Percentiles rank a stretch among this genome's conserved stretches.
These are phyloP conservation scores for Cromileptes altivelis DNA, from an alignment of 2,113 vertebrate genomes.

Conservation along the genomic window DNA sequence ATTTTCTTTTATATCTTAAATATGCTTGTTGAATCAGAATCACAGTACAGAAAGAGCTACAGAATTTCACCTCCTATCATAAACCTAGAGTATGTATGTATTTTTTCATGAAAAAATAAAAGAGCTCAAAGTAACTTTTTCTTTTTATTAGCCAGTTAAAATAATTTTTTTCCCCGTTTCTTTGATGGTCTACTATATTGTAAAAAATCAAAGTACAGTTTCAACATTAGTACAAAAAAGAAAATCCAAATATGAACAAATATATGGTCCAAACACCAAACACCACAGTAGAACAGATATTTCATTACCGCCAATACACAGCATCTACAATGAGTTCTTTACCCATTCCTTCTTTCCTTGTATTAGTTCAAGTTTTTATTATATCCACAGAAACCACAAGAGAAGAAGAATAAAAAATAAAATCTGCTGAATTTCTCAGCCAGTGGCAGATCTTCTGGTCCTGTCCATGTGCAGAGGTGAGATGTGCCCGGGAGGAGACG, in stretches of 20 bases:
- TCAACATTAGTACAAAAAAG: neutral
- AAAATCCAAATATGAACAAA: neutral
- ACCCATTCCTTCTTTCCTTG: neutral
- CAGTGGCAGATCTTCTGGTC: neutral
- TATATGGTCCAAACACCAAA: neutral
- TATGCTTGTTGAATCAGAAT: neutral
- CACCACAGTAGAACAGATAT: neutral
- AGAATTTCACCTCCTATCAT: neutral
- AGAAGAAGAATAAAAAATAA: neutral
- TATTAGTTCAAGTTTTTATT: neutral
- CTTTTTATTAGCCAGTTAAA: neutral
- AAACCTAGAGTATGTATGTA: too few species aligned
- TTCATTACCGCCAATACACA: neutral
- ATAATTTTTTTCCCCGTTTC: neutral
- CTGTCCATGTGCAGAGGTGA: neutral
- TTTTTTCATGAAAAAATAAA: too few species aligned
- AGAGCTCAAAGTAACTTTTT: neutral
- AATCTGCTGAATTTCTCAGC: neutral
- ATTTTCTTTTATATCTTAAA: neutral
- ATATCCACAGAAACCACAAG: neutral
- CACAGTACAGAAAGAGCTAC: too few species aligned
- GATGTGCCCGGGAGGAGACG: neutral
- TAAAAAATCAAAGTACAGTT: neutral
- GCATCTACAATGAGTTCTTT: neutral
- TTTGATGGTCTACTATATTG: neutral